Evolutionary conservation across 2,113 vertebrate genomes (phyloP).

Genomic region (Mugil cephalus): DNA sequence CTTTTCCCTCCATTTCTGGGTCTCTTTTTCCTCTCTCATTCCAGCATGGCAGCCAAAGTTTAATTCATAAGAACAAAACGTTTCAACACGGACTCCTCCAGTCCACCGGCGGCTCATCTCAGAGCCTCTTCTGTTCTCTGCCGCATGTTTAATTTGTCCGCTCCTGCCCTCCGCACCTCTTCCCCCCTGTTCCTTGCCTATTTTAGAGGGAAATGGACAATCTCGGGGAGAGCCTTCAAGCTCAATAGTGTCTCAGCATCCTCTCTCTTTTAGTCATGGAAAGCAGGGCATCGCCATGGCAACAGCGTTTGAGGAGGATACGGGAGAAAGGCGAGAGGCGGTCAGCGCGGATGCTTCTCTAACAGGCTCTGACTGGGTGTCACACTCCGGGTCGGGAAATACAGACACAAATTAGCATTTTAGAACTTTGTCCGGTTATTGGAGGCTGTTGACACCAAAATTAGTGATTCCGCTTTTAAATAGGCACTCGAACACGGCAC

Average conservation of each 20-base stretch:
- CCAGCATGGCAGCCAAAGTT: constrained; percentile 32
- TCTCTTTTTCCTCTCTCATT: constrained; percentile 21
- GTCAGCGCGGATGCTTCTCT: constrained; percentile 56
- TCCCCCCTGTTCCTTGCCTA: constrained; percentile 42
- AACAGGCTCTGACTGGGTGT: constrained; percentile 61
- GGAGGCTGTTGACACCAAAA: neutral
- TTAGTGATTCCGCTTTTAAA: constrained; percentile 3
- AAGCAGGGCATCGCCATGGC: constrained; percentile 78
- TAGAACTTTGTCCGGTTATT: constrained; percentile 1
- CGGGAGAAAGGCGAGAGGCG: constrained; percentile 38
- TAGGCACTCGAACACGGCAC: neutral
- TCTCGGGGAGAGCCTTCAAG: constrained; percentile 55
- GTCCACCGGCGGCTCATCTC: constrained; percentile 47
- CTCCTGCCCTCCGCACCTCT: constrained; percentile 33
- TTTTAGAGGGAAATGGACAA: constrained; percentile 66
- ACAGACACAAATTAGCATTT: constrained; percentile 49
- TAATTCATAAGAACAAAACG: constrained; percentile 54
- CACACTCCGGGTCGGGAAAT: constrained; percentile 30
- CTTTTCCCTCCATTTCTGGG: constrained; percentile 32
- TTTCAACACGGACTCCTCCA: constrained; percentile 40
- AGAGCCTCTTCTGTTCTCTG: constrained; percentile 46
- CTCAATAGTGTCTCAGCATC: constrained; percentile 51
- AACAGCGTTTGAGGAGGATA: constrained; percentile 67
- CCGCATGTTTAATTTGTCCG: constrained; percentile 55
- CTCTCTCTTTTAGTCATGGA: constrained; percentile 57